phyloP scores from a whole-genome alignment of 37 sponge, comb jelly and placozoan species.

The Theonella swinhoei region DNA sequence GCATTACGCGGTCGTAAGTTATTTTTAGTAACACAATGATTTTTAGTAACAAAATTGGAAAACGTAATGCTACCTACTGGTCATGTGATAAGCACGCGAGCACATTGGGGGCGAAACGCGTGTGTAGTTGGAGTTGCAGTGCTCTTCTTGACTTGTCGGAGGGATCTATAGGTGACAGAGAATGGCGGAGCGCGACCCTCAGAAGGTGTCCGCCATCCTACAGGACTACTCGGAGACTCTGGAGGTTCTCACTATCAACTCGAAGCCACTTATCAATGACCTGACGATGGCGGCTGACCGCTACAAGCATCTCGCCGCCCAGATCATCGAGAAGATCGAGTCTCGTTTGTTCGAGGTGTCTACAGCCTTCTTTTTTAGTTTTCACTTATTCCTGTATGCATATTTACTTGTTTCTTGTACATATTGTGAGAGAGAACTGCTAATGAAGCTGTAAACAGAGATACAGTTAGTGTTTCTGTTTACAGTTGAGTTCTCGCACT shows the following conservation, averaged over 20 bases:
- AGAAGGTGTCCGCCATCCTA: background rate
- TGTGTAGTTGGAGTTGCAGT: too few relatives aligned
- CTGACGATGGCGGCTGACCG: slow-evolving; percentile 81
- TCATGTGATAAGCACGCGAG: too few relatives aligned
- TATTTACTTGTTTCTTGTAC: slow-evolving; percentile 14
- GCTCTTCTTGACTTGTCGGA: too few relatives aligned
- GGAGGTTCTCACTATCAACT: slow-evolving; percentile 89
- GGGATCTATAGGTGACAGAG: too few relatives aligned
- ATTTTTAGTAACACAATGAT: background rate
- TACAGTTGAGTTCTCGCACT: too few relatives aligned
- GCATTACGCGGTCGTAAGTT: too few relatives aligned
- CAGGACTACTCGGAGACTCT: slow-evolving; percentile 40
- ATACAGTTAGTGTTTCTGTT: too few relatives aligned
- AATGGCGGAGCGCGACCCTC: slow-evolving; percentile 3
- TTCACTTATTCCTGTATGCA: background rate
- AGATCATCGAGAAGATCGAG: slow-evolving; percentile 70
- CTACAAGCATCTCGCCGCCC: slow-evolving; percentile 60
- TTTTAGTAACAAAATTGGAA: too few relatives aligned
- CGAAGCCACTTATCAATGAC: slow-evolving; percentile 89
- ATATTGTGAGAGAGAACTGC: background rate
- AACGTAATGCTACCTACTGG: too few relatives aligned
- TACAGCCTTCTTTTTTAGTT: background rate
- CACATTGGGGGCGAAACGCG: too few relatives aligned
- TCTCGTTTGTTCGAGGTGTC: slow-evolving; percentile 63
- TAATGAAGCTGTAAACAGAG: background rate